These are phyloP conservation scores for Nixonia krombeini DNA, from an alignment of 1,140 invertebrate genomes.

Conservation along the genomic window DNA sequence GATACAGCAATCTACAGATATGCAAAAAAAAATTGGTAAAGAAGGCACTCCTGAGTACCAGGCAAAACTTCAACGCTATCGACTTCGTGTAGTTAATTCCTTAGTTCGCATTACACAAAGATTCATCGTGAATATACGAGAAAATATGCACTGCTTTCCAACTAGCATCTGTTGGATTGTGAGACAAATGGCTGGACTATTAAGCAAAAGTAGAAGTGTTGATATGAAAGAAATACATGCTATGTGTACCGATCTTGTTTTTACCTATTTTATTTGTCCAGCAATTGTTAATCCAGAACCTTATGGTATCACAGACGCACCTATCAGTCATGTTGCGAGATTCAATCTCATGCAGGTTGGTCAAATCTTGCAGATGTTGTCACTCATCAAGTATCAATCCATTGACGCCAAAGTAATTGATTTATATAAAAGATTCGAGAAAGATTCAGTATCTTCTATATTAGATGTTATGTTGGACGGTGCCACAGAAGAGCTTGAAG, in stretches of 20 bases:
- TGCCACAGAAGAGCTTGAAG: slow-evolving; percentile 72
- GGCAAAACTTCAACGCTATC: slow-evolving; percentile 81
- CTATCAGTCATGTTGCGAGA: slow-evolving; percentile 90
- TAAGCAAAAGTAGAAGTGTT: slow-evolving; percentile 76
- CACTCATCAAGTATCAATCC: slow-evolving; percentile 86
- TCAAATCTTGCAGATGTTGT: slow-evolving; percentile 93
- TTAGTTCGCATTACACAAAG: slow-evolving; percentile 84
- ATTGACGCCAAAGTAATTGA: slow-evolving; percentile 81
- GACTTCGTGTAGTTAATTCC: slow-evolving; percentile 84
- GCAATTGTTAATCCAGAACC: slow-evolving; percentile 97
- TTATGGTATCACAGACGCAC: slow-evolving; percentile 94
- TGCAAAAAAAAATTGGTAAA: slow-evolving; percentile 84
- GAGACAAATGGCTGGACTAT: slow-evolving; percentile 80
- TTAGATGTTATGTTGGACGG: slow-evolving; percentile 80
- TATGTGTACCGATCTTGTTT: slow-evolving; percentile 93
- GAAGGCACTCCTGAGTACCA: slow-evolving; percentile 80
- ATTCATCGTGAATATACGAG: slow-evolving; percentile 88
- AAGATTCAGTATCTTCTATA: slow-evolving; percentile 81
- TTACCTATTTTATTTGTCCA: slow-evolving; percentile 95
- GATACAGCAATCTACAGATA: slow-evolving; percentile 80
- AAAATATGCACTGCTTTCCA: slow-evolving; percentile 94
- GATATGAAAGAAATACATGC: slow-evolving; percentile 80
- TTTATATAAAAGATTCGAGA: slow-evolving; percentile 84
- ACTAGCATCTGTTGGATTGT: slow-evolving; percentile 84
- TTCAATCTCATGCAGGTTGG: slow-evolving; percentile 94